Conservation (phyloP, 2,888 invertebrate species). For the Eristalinus sepulchralis region DNA sequence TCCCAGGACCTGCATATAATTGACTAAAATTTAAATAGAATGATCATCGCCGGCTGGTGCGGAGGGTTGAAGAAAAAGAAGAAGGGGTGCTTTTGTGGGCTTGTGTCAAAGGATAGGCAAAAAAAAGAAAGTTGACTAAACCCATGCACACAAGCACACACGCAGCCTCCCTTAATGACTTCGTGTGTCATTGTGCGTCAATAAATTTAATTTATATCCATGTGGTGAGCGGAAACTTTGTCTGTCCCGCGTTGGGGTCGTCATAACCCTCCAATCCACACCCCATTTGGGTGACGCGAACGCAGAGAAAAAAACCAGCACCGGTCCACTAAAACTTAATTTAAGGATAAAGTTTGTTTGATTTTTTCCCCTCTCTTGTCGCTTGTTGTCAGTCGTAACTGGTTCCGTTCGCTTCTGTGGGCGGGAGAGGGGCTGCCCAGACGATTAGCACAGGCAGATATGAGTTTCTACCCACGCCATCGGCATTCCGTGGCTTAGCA, state of each 20-base stretch:
- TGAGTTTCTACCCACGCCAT: slow-evolving; percentile 53
- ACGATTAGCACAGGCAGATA: slow-evolving; percentile 56
- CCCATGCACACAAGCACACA: neutral
- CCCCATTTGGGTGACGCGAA: neutral
- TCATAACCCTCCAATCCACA: neutral
- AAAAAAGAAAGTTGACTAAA: neutral
- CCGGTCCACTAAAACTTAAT: slow-evolving; percentile 53
- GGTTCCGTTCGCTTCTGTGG: neutral
- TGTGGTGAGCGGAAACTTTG: slow-evolving; percentile 25
- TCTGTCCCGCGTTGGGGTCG: neutral
- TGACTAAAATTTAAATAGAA: slow-evolving; percentile 46
- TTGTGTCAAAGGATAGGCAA: neutral
- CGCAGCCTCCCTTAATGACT: slow-evolving; percentile 41
- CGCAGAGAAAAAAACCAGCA: slow-evolving; percentile 3
- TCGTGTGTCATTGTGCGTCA: slow-evolving; percentile 42
- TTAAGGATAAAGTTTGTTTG: slow-evolving; percentile 59
- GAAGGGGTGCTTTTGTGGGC: neutral
- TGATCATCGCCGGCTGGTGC: neutral
- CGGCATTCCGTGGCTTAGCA: slow-evolving; percentile 65
- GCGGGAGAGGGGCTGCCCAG: slow-evolving; percentile 13
- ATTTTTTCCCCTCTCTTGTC: slow-evolving; percentile 23
- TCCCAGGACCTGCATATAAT: slow-evolving; percentile 34
- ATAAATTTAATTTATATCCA: slow-evolving; percentile 56
- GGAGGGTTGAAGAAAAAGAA: neutral
- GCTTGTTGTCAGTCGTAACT: slow-evolving; percentile 2